Conservation (phyloP, 2,888 invertebrate species). For the Harpalus rufipes region DNA sequence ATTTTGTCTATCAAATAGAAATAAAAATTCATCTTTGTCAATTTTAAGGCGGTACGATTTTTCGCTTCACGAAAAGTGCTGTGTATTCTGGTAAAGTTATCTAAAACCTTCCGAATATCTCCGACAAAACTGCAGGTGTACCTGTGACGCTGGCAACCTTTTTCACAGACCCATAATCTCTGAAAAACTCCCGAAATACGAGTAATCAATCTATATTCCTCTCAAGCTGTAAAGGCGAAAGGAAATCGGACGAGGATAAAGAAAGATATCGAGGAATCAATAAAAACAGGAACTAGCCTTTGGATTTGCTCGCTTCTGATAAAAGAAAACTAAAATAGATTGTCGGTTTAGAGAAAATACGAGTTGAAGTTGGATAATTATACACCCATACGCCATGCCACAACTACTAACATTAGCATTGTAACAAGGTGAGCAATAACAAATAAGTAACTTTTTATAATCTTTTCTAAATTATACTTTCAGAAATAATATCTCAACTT, state of each 20-base stretch:
- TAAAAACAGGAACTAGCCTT: conserved; percentile 60
- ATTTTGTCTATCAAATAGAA: too few relatives aligned
- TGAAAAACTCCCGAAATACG: conserved; percentile 50
- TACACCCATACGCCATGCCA: neutral
- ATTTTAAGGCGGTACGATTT: neutral
- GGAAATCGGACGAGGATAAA: conserved; percentile 57
- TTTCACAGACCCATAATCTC: conserved; percentile 34
- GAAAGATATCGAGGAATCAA: conserved; percentile 61
- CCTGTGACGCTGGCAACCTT: conserved; percentile 25
- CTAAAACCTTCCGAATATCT: conserved; percentile 17
- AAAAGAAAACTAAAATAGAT: conserved; percentile 53
- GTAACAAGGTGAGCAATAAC: too few relatives aligned
- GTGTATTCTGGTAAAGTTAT: neutral
- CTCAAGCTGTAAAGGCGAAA: conserved; percentile 49
- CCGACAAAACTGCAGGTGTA: conserved; percentile 28
- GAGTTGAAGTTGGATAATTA: conserved; percentile 8
- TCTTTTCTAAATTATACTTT: too few relatives aligned
- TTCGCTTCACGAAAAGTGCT: neutral
- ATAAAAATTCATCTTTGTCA: too few relatives aligned
- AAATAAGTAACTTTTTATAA: too few relatives aligned
- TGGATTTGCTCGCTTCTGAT: conserved; percentile 54
- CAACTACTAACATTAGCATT: conserved; percentile 20
- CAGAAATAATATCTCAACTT: too few relatives aligned
- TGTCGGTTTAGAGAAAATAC: conserved; percentile 19
- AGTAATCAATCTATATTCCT: conserved; percentile 64